Evolutionary conservation across 2,797 vertebrate genomes (phyloP), one percentile per base, ranked within the genome.

Genomic region (Brachyrhaphis roseni): DNA sequence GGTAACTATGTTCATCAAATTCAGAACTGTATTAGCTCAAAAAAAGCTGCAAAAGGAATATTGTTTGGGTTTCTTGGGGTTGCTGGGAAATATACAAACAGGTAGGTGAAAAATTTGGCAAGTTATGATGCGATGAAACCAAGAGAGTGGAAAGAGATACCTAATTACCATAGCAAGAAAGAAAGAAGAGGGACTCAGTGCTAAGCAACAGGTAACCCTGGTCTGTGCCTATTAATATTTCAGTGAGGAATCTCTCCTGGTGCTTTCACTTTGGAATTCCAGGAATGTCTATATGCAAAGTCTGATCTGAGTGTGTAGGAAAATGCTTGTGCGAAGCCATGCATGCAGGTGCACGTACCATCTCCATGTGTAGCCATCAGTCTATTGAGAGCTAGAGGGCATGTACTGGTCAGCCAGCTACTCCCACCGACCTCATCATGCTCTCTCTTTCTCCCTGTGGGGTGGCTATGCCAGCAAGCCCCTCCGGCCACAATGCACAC

Each of bases 391-490:
- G 89, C 90, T 90, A 87, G 88, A 88, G 91, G 90, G 90, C 89
- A 90, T 86, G 76, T 81, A 79, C 74, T 87, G 89, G 86, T 90
- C 90, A 88, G 88, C 91, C 88, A 90, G 83, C 85, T 75, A 43
- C 83, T 85, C 86, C 88, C 84, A 64, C 70, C 82, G 79, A 86
- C 84, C 90, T 90, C 90, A 90, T 92, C 90, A 93, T 91, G 88
- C 88, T 72, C 91, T 87, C 75, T 78, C 84, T 83, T 85, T 90
- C 81, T 89, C 86, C 88, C 89, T 92, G 88, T 82, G 81, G 90
- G 88, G 82, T 83, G 86, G 85, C 87, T 88, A 92, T 94, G 91
- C 92, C 84, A 78, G 80, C 74, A 74, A 84, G 71, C 78, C 85
- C 90, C 90, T 85, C 76, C 75, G 90, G 91, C 87, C 86, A 88